These are phyloP conservation scores for Macaria notata DNA, from an alignment of 2,888 invertebrate species.

Conservation along the genomic window DNA sequence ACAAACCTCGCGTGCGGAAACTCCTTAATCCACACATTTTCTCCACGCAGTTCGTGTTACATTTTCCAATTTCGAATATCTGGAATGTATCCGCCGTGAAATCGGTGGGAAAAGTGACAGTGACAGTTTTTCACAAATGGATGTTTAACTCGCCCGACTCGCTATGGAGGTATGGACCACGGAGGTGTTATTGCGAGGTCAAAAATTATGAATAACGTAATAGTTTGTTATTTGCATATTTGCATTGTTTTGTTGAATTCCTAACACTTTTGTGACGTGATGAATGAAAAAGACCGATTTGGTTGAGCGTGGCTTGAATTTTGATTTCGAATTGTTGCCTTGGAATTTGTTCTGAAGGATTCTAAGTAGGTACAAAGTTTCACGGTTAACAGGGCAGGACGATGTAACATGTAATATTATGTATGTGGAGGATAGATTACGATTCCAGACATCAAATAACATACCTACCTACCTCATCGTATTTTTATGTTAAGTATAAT, in stretches of 20 bases:
- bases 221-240: constrained; percentile 26
- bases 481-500: too few species aligned
- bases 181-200: constrained; percentile 20
- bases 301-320: constrained; percentile 3
- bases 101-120: constrained; percentile 19
- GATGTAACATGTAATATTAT: too few species aligned
- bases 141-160: not conserved
- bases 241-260: constrained; percentile 22
- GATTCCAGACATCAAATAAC: too few species aligned
- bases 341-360: too few species aligned
- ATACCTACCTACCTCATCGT: too few species aligned
- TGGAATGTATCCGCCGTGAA: constrained; percentile 5
- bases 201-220: constrained; percentile 24
- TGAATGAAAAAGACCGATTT: constrained; percentile 1
- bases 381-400: too few species aligned
- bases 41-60: constrained; percentile 28
- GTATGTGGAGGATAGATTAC: too few species aligned
- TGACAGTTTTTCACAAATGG: constrained; percentile 1
- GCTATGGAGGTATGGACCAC: constrained; percentile 6
- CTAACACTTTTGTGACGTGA: constrained; percentile 7
- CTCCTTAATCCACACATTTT: constrained; percentile 10
- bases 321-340: not conserved
- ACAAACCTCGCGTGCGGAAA: constrained; percentile 4
- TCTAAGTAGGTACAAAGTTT: too few species aligned
- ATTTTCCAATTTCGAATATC: constrained; percentile 4